Percentiles rank a stretch among this genome's conserved stretches.
These are phyloP conservation scores for Thysanoteuthis rhombus DNA, from an alignment of 2,888 invertebrate species.

Conservation along the genomic window DNA sequence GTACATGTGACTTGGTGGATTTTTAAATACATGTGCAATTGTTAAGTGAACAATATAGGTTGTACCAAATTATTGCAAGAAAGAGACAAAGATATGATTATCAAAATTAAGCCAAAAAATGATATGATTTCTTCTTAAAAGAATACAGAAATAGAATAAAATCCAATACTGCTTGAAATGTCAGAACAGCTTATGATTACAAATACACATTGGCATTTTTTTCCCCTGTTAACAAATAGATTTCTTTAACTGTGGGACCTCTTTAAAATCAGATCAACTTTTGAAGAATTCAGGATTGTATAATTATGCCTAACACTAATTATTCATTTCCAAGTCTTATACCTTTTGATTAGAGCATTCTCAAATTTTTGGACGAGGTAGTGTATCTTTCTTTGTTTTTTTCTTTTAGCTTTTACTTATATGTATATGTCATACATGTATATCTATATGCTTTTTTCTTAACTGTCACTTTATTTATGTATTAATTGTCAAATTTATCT, in stretches of 20 bases:
- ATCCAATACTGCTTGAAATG: not conserved
- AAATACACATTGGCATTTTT: not conserved
- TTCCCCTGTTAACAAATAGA: not conserved
- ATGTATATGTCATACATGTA: not conserved
- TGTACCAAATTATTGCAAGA: not conserved
- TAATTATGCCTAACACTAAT: not conserved
- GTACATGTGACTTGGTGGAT: not conserved
- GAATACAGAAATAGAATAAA: not conserved
- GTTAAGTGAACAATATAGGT: not conserved
- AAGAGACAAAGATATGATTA: not conserved
- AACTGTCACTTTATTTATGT: not conserved
- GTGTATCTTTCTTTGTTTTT: not conserved
- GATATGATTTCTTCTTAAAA: not conserved
- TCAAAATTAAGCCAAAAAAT: not conserved
- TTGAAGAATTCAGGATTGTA: not conserved
- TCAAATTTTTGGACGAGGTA: conserved; percentile 1
- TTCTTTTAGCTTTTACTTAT: not conserved
- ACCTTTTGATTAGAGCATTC: conserved; percentile 12
- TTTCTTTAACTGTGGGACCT: not conserved
- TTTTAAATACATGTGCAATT: not conserved
- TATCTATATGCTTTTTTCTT: not conserved
- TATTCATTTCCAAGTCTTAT: not conserved
- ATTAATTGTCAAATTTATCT: not conserved
- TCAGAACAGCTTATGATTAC: not conserved
- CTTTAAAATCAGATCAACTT: not conserved